Base-by-base conservation (phyloP, 2,888 invertebrate genomes). In the Lasius platythorax region DNA sequence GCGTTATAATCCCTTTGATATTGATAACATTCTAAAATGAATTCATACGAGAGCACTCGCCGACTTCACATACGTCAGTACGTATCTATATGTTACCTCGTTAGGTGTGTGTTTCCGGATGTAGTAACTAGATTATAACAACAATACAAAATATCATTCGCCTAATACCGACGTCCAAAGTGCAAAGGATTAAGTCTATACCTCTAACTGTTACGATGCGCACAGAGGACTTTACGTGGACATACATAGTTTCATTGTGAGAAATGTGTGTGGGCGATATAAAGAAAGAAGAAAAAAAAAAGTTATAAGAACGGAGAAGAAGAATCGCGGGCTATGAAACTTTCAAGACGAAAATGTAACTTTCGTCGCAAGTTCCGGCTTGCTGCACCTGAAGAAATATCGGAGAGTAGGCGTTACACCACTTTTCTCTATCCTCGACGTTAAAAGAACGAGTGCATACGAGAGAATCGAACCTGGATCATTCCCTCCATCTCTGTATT, bases 91-190 rank as follows among this genome's bases (percentile, higher is more conserved):
- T 46, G 30, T 61, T 53, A 33, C 33, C 56, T 56, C 58, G 30
- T 78, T 28, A 68, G 67, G 28, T 76, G 33, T n/a, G 23, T 43
- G 30, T 61, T 33, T 43, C 33, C 46, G 79, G 30, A 58, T 18
- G 70, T 58, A 43, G 40, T 50, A 46, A 70, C 70, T 79, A 72
- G 61, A 46, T 79, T 72, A 61, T 58, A 79, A 72, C 75, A 50
- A 50, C 33, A 30, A 79, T 79, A 79, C 61, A 72, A 79, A 79
- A 72, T 79, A 79, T 72, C 61, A 56, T 79, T 79, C 72, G 33
- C 61, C 33, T 37, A 72, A 79, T 46, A 61, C 56, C 78, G 43
- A 79, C 11, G 58, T 79, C 72, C 79, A 50, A 53, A 61, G 58
- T 79, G 72, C 72, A n/a, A 67, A 79, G 72, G n/a, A 67, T 76